Conservation (phyloP, 1,140 invertebrate species). For the Monomorium pharaonis region DNA sequence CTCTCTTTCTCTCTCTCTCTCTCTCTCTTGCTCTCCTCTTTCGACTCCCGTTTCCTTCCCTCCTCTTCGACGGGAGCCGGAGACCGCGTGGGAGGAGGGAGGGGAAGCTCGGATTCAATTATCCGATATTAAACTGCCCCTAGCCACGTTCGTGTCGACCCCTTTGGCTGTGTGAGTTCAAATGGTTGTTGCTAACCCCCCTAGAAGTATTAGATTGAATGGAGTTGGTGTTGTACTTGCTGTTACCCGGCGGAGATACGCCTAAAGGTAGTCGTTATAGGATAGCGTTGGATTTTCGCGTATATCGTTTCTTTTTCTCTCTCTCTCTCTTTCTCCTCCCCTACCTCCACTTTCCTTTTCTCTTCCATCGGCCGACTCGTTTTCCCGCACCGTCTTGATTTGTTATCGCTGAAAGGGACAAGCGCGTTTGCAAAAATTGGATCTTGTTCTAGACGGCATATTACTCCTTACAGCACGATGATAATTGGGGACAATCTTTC, state of each 20-base stretch:
- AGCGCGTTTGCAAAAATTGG: conserved; percentile 43
- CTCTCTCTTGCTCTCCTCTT: conserved; percentile 53
- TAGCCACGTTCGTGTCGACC: conserved; percentile 82
- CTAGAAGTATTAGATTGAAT: conserved; percentile 85
- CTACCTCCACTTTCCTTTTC: background rate
- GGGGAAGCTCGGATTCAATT: conserved; percentile 84
- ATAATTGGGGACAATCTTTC: conserved; percentile 5
- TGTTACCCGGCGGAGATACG: conserved; percentile 79
- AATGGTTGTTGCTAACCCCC: conserved; percentile 80
- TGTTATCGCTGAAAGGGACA: conserved; percentile 40
- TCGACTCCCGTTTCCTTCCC: conserved; percentile 36
- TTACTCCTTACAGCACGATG: background rate
- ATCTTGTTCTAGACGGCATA: conserved; percentile 21
- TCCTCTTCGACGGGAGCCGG: conserved; percentile 60
- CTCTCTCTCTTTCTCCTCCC: background rate
- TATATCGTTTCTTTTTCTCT: conserved; percentile 63
- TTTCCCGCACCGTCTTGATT: conserved; percentile 45
- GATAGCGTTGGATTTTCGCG: conserved; percentile 65
- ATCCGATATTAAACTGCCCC: conserved; percentile 85
- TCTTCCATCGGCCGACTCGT: conserved; percentile 21
- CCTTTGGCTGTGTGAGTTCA: conserved; percentile 80
- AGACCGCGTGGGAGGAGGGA: conserved; percentile 66
- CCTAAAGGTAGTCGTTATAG: conserved; percentile 79
- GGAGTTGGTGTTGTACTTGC: conserved; percentile 84
- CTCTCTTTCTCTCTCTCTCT: conserved; percentile 12